Evolutionary conservation across 2,888 invertebrate species (phyloP), one percentile per base, ranked within the genome.

Genomic region (Scaptomyza flava): DNA sequence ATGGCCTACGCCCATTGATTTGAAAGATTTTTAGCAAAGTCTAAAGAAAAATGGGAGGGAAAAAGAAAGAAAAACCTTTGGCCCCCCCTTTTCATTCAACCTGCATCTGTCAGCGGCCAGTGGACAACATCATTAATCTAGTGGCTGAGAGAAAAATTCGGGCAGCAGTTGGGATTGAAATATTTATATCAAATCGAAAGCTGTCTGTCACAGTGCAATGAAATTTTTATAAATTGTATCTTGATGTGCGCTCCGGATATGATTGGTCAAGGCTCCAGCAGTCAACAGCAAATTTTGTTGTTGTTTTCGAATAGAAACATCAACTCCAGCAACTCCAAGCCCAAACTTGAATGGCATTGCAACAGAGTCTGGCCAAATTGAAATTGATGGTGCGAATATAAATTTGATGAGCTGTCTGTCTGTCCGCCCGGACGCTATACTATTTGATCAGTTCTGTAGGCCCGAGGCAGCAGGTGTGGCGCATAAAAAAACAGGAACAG

Each of bases 111-210:
- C 87, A 89, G 68, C 88, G 72, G 65, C 62, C 56, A 65, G 52
- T 60, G 56, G 52, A 68, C 62, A 66, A 54, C 73, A 79, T 78
- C 89, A 89, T 88, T 88, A 88, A 88, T 88, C 89, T 88, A 77
- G 67, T 53, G 77, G 57, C 72, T 54, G 64, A 46, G 69, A 62
- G 64, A 43, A 66, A 62, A 68, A 45, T 56, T 52, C 57, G 58
- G 59, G 45, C 59, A 72, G 61, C 57, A 63, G 65, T 63, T 72
- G 61, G 79, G 65, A 84, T 80, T 87, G 85, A 84, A 89, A 89
- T 87, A 81, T 82, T 82, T 82, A 85, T 87, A 82, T 87, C 87
- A 89, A 87, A 89, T 81, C 74, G 82, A 87, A 84, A 84, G 82
- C 85, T 87, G 81, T 87, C 87, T 86, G 88, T 88, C 83, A 84